These are phyloP conservation scores for Cyprinodon diabolis DNA, from an alignment of 2,797 vertebrate species.

Conservation along the genomic window DNA sequence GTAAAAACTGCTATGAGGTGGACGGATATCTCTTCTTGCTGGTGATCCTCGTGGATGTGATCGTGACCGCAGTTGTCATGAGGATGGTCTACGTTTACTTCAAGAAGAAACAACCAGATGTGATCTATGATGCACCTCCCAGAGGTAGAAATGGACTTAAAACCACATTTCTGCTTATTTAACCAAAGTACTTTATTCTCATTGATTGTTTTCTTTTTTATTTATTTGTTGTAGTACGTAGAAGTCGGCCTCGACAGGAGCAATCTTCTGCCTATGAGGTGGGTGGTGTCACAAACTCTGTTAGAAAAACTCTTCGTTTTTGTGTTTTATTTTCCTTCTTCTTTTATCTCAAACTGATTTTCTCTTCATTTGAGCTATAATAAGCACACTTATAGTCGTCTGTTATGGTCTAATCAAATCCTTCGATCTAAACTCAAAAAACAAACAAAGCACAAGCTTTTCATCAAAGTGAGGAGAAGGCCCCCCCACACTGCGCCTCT, in stretches of 20 bases:
- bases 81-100: slow-evolving; percentile 47
- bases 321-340: neutral
- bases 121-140: neutral
- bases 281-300: slow-evolving; percentile 27
- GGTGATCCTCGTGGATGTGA: slow-evolving; percentile 38
- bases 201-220: neutral
- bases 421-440: neutral
- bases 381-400: neutral
- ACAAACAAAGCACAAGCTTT: neutral
- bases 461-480: neutral
- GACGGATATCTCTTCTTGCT: rapidly evolving
- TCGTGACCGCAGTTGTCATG: slow-evolving; percentile 54
- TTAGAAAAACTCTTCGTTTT: neutral
- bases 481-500: neutral
- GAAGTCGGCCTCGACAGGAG: slow-evolving; percentile 18
- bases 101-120: slow-evolving; percentile 37
- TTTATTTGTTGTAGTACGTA: slow-evolving; percentile 26
- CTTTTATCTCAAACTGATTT: neutral
- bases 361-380: neutral
- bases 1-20: slow-evolving; percentile 70
- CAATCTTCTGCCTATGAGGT: slow-evolving; percentile 43
- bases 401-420: neutral
- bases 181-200: rapidly evolving
- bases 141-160: slow-evolving; percentile 50
- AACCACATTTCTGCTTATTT: neutral